Conservation (phyloP, 2,888 invertebrate genomes). For the Harmothoe impar region DNA sequence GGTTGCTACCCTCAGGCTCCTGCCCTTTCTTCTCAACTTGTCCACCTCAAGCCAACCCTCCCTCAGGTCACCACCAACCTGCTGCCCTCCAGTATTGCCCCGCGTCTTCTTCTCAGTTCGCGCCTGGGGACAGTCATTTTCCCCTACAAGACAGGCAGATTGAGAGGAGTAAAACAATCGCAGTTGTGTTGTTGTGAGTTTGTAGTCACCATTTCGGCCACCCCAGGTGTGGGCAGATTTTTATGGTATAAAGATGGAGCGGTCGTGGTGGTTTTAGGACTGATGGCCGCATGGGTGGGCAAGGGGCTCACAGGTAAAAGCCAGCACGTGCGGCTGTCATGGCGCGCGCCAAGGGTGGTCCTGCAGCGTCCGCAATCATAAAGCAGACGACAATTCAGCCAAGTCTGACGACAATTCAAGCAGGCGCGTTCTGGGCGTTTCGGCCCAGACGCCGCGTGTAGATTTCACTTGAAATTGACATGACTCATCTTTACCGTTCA, state of each 20-base stretch:
- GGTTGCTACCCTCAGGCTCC: slow-evolving; percentile 10
- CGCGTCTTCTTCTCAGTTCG: background rate
- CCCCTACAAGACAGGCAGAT: background rate
- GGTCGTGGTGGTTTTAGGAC: background rate
- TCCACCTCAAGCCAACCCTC: background rate
- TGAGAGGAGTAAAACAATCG: slow-evolving; percentile 35
- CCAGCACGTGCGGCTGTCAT: slow-evolving; percentile 13
- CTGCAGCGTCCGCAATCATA: background rate
- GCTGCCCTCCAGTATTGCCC: background rate
- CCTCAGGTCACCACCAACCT: background rate
- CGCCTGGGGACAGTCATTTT: background rate
- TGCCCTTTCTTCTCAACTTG: slow-evolving; percentile 52
- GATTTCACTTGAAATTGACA: background rate
- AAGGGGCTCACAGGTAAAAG: background rate
- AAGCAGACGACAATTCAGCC: slow-evolving; percentile 42
- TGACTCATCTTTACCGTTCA: background rate
- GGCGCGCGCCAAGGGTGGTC: slow-evolving; percentile 50
- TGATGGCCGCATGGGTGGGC: slow-evolving; percentile 9
- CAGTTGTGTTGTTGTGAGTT: slow-evolving; percentile 34
- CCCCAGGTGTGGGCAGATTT: slow-evolving; percentile 2
- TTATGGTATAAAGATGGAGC: background rate
- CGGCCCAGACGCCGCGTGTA: background rate
- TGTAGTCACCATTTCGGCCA: background rate
- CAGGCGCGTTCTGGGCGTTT: background rate
- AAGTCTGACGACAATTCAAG: background rate